A percentile compares a stretch with the other conserved stretches of the same genome.
These are phyloP conservation scores for Anastrepha ludens DNA, from an alignment of 1,140 invertebrate species.

Conservation along the genomic window DNA sequence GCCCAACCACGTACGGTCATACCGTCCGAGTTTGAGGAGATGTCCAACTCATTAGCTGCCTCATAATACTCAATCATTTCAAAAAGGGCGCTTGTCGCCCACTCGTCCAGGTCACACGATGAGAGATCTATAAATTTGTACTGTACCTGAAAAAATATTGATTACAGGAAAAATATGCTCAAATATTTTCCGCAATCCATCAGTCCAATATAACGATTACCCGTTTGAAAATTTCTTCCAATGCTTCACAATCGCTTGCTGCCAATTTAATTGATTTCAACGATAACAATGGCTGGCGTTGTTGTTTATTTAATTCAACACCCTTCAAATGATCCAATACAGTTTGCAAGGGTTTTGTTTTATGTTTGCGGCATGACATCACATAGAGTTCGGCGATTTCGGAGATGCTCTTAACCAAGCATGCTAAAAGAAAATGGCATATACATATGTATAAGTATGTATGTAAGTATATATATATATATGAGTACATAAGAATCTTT, in stretches of 20 bases:
- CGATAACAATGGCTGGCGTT: conserved; percentile 75
- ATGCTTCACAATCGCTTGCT: conserved; percentile 80
- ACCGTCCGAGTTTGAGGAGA: conserved; percentile 85
- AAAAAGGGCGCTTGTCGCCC: conserved; percentile 80
- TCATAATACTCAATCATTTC: conserved; percentile 96
- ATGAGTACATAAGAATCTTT: too few species aligned
- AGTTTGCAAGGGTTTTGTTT: conserved; percentile 79
- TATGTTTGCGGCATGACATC: conserved; percentile 82
- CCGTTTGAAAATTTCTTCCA: conserved; percentile 86
- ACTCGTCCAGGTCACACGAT: conserved; percentile 68
- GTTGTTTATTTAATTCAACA: conserved; percentile 68
- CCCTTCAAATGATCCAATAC: conserved; percentile 85
- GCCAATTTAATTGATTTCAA: conserved; percentile 77
- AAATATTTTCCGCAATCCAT: conserved; percentile 11
- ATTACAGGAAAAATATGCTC: not conserved
- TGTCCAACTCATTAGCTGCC: conserved; percentile 84
- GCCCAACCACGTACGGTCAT: conserved; percentile 83
- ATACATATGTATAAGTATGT: not conserved
- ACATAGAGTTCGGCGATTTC: conserved; percentile 83
- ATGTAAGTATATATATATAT: not conserved
- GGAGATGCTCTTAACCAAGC: conserved; percentile 65
- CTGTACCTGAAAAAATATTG: conserved; percentile 63
- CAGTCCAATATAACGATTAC: conserved; percentile 68
- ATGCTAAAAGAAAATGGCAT: conserved; percentile 59
- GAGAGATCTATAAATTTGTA: conserved; percentile 72